Base-by-base conservation (phyloP, 2,113 vertebrate genomes). In the Epinephelus lanceolatus region DNA sequence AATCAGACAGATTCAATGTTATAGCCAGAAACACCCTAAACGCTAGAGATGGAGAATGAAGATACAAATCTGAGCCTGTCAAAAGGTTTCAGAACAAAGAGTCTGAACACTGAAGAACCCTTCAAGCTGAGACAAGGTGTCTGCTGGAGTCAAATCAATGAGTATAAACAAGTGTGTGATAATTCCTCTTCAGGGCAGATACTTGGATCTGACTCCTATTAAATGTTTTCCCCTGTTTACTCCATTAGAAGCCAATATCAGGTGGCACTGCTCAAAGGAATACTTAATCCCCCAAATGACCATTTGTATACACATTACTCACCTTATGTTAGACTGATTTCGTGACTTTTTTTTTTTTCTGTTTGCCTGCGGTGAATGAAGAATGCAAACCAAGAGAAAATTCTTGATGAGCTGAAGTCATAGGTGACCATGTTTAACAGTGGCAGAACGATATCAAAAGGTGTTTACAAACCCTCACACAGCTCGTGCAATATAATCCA, bases 1-100 rank as follows among this genome's bases (percentile, higher is more conserved):
- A 66, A 62, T 74, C 68, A 89, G 67, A 82, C 1, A 10, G 33
- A 80, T 51, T 65, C 71, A 53, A 25, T 5, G 1, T 21, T 71
- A 40, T 6, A 23, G 71, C 61, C 83, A 78, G 74, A 85, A 72
- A 86, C 78, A 60, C 51, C 74, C 56, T 23, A 27, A 81, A 86
- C 30, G 42, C 33, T 80, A 37, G 84, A 88, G 84, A 90, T 84
- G 82, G 84, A 86, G 63, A 70, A 55, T 68, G 42, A 83, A 72
- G 67, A 89, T 49, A 59, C 47, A 74, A 60, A 63, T 73, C 18
- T 33, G 73, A 72, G 37, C 67, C 52, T 67, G 55, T 89, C 65
- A 52, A 69, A 71, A 69, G 52, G 72, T 59, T 81, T 83, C 21
- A 61, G 17, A 83, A 51, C 30, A 49, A 83, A 69, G 37, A 57